These are phyloP conservation scores for Xylocopa sonorina DNA, from an alignment of 1,140 invertebrate genomes.

Conservation along the genomic window DNA sequence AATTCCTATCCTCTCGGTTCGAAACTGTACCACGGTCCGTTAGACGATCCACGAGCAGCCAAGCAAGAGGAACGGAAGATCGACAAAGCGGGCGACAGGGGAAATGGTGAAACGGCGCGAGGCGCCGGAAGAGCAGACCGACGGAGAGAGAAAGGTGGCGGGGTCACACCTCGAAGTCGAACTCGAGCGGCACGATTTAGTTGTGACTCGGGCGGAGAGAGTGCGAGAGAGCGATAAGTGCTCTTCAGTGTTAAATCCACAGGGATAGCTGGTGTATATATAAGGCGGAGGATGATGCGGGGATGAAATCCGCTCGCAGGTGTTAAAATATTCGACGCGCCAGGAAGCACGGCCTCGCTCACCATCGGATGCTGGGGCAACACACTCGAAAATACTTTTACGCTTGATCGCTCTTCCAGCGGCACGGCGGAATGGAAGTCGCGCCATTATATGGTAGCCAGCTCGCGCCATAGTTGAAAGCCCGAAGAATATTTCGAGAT, in stretches of 20 bases:
- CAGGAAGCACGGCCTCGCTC: constrained; percentile 8
- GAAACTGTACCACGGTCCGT: constrained; percentile 33
- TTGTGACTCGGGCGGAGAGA: constrained; percentile 33
- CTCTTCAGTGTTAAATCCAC: constrained; percentile 65
- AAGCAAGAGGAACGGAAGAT: constrained; percentile 1
- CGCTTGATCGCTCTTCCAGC: constrained; percentile 18
- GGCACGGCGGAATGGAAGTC: constrained; percentile 5
- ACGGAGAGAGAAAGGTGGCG: background rate
- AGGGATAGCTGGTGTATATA: constrained; percentile 42
- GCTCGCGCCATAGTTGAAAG: background rate
- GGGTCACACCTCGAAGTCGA: constrained; percentile 45
- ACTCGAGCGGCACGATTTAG: constrained; percentile 46
- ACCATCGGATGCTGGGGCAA: background rate
- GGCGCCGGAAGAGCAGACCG: constrained; percentile 8
- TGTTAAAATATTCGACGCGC: constrained; percentile 50
- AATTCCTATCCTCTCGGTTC: constrained; percentile 39
- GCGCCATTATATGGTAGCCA: background rate
- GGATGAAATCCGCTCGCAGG: constrained; percentile 34
- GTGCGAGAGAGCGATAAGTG: constrained; percentile 63
- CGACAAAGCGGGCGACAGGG: background rate
- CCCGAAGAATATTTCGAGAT: background rate
- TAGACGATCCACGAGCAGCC: constrained; percentile 21
- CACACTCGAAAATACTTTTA: constrained; percentile 44
- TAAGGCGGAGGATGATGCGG: background rate
- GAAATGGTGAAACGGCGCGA: background rate